Evolutionary conservation across 2,888 invertebrate species (phyloP).

Genomic region (Maniola hyperantus): DNA sequence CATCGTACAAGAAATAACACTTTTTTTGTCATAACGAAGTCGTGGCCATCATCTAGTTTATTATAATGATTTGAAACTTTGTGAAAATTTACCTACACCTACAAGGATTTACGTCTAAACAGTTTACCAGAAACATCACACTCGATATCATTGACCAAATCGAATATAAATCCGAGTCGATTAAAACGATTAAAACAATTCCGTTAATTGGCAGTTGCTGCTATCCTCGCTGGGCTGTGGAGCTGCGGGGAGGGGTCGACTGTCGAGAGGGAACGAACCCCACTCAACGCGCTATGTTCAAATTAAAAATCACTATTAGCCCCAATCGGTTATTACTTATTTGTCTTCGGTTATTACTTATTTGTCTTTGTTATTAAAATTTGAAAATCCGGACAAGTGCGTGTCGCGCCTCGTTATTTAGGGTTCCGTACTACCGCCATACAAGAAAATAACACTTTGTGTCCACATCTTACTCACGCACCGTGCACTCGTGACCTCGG

Average conservation of each 20-base stretch:
- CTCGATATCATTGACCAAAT: neutral
- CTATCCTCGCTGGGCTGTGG: slow-evolving; percentile 1
- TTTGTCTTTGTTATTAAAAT: neutral
- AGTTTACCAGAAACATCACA: neutral
- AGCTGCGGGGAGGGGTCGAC: slow-evolving; percentile 2
- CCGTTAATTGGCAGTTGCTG: slow-evolving; percentile 18
- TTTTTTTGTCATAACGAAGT: no score
- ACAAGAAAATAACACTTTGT: no score
- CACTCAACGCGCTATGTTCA: neutral
- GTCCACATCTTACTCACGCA: no score
- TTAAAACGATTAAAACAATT: slow-evolving; percentile 23
- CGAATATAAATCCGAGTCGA: neutral
- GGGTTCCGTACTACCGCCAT: no score
- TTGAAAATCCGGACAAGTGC: no score
- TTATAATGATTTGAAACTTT: no score
- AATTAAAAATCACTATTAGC: neutral
- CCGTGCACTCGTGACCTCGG: no score
- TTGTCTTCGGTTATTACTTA: no score
- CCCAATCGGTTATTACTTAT: neutral
- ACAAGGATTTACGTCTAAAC: neutral
- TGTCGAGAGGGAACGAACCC: neutral
- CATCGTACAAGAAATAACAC: no score
- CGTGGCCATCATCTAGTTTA: no score
- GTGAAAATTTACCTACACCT: no score
- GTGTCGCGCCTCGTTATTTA: no score